Evolutionary conservation across 1,140 invertebrate species (phyloP).

Genomic region (Goniozus legneri): DNA sequence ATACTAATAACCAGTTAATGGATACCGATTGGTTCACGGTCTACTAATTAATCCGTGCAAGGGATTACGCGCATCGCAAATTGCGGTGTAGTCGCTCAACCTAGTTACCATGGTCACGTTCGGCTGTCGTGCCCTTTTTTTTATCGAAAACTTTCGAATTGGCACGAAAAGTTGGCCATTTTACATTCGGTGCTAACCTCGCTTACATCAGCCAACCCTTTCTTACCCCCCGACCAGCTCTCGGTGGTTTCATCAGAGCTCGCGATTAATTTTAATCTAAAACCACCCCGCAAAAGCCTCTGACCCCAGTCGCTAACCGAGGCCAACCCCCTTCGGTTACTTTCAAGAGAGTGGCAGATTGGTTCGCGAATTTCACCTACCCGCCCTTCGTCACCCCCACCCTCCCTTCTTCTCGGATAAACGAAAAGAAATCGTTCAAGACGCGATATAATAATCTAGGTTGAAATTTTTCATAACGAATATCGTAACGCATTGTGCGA

Average conservation of each 20-base stretch:
- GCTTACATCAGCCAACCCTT: slow-evolving; percentile 27
- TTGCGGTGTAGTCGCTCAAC: no score
- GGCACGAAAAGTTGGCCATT: slow-evolving; percentile 21
- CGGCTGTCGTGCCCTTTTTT: no score
- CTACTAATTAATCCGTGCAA: slow-evolving; percentile 27
- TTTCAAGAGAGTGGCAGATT: slow-evolving; percentile 21
- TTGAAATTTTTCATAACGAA: no score
- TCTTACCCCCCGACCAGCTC: slow-evolving; percentile 13
- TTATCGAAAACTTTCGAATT: no score
- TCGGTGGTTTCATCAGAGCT: slow-evolving; percentile 32
- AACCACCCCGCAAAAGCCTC: slow-evolving; percentile 33
- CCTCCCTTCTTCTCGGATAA: slow-evolving; percentile 8
- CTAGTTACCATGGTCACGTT: no score
- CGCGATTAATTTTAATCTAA: slow-evolving; percentile 41
- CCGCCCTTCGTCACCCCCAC: background rate
- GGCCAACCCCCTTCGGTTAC: slow-evolving; percentile 27
- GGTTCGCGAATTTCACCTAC: slow-evolving; percentile 17
- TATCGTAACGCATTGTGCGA: no score
- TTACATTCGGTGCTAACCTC: slow-evolving; percentile 27
- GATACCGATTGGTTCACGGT: slow-evolving; percentile 26
- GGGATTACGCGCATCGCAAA: slow-evolving; percentile 12
- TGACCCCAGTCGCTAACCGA: slow-evolving; percentile 19
- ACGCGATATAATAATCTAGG: no score
- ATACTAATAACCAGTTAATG: slow-evolving; percentile 34
- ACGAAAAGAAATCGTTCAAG: no score